Evolutionary conservation across 2,888 invertebrate genomes (phyloP).

Genomic region (Acrocyrtus sp.): DNA sequence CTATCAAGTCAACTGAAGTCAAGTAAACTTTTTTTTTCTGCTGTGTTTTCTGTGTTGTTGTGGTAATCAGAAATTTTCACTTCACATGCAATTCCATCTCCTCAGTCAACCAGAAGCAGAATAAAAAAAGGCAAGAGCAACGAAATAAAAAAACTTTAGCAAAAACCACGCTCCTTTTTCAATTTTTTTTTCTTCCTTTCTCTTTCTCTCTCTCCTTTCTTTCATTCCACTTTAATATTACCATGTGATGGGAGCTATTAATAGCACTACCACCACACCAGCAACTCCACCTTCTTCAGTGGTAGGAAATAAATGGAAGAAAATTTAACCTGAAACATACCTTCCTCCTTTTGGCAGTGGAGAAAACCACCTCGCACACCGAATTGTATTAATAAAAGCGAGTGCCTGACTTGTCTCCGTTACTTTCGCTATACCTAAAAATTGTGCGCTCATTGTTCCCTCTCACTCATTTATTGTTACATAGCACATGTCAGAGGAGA

Average conservation of each 20-base stretch:
- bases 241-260: slow-evolving; percentile 7
- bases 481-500: background rate
- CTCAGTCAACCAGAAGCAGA: slow-evolving; percentile 1
- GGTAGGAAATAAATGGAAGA: background rate
- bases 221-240: background rate
- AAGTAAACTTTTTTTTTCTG: slow-evolving; percentile 19
- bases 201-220: background rate
- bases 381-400: background rate
- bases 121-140: background rate
- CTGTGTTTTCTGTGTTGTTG: slow-evolving; percentile 3
- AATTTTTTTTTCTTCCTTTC: background rate
- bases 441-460: background rate
- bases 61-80: slow-evolving; percentile 48
- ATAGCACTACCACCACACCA: background rate
- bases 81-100: slow-evolving; percentile 37
- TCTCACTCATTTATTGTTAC: background rate
- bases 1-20: slow-evolving; percentile 32
- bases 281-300: background rate
- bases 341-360: too few relatives aligned
- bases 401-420: background rate
- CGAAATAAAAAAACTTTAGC: background rate
- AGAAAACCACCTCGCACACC: background rate
- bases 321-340: too few relatives aligned
- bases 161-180: background rate
- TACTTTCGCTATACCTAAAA: too few relatives aligned